Percentiles rank a stretch among this genome's conserved stretches.
These are phyloP conservation scores for Calyptommatus sinebrachiatus DNA, from an alignment of 2,113 vertebrate species.

Conservation along the genomic window DNA sequence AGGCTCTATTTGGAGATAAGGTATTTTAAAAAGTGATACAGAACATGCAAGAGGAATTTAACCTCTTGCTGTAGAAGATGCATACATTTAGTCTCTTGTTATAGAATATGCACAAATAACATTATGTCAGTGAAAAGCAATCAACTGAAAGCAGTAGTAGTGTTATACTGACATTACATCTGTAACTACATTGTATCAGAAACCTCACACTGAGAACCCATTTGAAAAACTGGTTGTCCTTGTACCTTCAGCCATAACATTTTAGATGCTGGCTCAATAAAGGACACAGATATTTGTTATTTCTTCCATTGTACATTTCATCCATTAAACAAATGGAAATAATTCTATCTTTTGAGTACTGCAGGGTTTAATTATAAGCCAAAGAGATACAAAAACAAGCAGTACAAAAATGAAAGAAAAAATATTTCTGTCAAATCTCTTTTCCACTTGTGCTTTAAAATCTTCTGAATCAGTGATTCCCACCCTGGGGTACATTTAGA, in stretches of 20 bases:
- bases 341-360: background rate
- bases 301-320: background rate
- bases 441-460: background rate
- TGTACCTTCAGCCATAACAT: background rate
- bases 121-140: constrained; percentile 14
- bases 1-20: too few species aligned
- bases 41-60: too few species aligned
- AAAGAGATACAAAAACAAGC: background rate
- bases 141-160: background rate
- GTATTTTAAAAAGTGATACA: too few species aligned
- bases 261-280: background rate
- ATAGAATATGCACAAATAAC: background rate
- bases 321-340: background rate
- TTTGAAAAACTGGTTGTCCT: background rate
- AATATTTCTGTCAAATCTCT: background rate
- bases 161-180: rapidly evolving
- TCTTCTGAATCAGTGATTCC: too few species aligned
- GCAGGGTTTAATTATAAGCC: too few species aligned
- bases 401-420: background rate
- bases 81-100: too few species aligned
- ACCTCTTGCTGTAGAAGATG: background rate
- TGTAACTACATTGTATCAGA: background rate
- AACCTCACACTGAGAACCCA: background rate
- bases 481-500: background rate
- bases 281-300: background rate